Evolutionary conservation across 2,113 vertebrate genomes (phyloP).

Genomic region (Nycticorax nycticorax): DNA sequence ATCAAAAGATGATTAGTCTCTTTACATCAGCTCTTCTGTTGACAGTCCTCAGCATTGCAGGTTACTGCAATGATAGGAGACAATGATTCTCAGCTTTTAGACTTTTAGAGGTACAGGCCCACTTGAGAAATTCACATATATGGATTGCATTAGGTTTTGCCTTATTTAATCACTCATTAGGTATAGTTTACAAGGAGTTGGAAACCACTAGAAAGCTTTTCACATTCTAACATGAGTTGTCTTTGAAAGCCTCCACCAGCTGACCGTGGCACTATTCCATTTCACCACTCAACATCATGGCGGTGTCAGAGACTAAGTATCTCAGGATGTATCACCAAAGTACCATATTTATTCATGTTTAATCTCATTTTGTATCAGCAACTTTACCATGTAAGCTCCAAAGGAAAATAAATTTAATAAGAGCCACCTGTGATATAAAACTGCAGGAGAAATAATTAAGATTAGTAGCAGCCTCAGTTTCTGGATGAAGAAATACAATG

Average conservation of each 20-base stretch:
- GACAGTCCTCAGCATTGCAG: not conserved
- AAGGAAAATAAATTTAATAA: slow-evolving; percentile 49
- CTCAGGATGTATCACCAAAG: not conserved
- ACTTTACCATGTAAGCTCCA: not conserved
- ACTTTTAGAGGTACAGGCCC: not conserved
- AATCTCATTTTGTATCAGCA: not conserved
- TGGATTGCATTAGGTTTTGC: not conserved
- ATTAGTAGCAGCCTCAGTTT: slow-evolving; percentile 1
- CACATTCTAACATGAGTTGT: not conserved
- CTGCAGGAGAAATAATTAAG: slow-evolving; percentile 22
- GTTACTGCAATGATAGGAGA: not conserved
- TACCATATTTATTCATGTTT: not conserved
- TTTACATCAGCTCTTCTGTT: not conserved
- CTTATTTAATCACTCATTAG: not conserved
- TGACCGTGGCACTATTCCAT: not conserved
- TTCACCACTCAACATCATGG: not conserved
- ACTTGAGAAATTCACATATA: not conserved
- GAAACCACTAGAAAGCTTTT: not conserved
- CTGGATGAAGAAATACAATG: slow-evolving; percentile 14
- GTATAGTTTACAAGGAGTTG: not conserved
- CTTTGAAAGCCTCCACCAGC: not conserved
- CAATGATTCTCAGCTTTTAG: not conserved
- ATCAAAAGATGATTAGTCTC: not conserved
- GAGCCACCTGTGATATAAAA: slow-evolving; percentile 4
- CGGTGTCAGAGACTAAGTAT: not conserved